Percentiles rank a stretch among this genome's conserved stretches.
These are phyloP conservation scores for Cavia aperea DNA, from an alignment of 2,113 vertebrate genomes.

Conservation along the genomic window DNA sequence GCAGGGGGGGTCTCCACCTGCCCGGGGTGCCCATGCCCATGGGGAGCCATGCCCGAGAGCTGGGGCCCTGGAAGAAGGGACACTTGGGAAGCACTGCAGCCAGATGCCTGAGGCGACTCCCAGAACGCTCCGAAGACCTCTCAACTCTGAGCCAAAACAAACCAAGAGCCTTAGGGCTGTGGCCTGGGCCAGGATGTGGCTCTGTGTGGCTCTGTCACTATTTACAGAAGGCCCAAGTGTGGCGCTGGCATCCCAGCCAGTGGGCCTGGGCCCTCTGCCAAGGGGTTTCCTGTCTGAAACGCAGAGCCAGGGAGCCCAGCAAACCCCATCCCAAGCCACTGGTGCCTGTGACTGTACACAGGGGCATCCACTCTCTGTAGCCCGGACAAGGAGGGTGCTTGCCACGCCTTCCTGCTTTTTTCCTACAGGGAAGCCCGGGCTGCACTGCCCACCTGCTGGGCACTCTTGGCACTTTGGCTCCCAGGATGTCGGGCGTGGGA, in stretches of 20 bases:
- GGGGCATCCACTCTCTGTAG: background rate
- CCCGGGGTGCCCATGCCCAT: accelerated
- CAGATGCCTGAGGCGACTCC: background rate
- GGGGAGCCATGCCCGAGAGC: background rate
- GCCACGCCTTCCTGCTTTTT: accelerated
- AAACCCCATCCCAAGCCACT: background rate
- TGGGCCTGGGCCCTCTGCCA: background rate
- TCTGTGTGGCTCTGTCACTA: background rate
- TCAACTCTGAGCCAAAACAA: constrained; percentile 34
- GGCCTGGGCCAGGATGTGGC: background rate
- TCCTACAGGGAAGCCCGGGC: background rate
- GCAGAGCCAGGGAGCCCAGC: background rate
- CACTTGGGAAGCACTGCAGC: background rate
- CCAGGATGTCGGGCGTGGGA: background rate
- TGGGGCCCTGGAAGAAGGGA: background rate
- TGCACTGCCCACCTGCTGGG: background rate
- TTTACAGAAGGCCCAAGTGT: background rate
- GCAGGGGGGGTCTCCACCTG: background rate
- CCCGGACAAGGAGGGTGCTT: too few species aligned
- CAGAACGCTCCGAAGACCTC: background rate
- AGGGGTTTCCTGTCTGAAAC: background rate
- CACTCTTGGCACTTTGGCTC: background rate
- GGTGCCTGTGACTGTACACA: background rate
- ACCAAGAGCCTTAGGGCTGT: background rate
- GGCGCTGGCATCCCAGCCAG: background rate